Percentiles rank a stretch among this genome's conserved stretches.
These are phyloP conservation scores for Agrochola lota DNA, from an alignment of 2,888 invertebrate genomes.

Conservation along the genomic window DNA sequence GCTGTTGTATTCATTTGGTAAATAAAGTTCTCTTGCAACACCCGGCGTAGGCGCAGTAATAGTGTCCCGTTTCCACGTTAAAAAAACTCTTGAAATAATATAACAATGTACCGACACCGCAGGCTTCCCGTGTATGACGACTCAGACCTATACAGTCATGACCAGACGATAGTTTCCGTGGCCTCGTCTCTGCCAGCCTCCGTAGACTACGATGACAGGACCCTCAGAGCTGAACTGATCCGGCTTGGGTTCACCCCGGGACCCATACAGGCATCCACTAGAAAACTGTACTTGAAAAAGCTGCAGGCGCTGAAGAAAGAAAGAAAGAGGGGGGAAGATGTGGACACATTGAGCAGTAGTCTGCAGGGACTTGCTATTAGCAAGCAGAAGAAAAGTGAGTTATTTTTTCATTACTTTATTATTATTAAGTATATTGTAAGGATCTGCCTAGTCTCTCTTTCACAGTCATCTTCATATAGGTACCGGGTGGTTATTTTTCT, in stretches of 20 bases:
- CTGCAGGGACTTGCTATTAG: constrained; percentile 47
- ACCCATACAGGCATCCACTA: constrained; percentile 94
- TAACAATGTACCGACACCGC: constrained; percentile 41
- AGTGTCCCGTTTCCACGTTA: background rate
- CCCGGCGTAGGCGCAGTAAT: background rate
- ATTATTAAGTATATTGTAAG: background rate
- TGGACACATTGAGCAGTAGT: constrained; percentile 34
- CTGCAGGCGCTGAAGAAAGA: constrained; percentile 91
- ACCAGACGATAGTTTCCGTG: constrained; percentile 84
- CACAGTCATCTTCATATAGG: background rate
- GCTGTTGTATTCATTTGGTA: background rate
- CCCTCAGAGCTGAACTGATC: constrained; percentile 92
- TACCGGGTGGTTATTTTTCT: no score
- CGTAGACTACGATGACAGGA: constrained; percentile 92
- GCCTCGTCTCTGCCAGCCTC: constrained; percentile 91
- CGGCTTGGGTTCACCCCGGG: constrained; percentile 93
- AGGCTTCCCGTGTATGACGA: constrained; percentile 84
- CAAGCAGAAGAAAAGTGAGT: constrained; percentile 63
- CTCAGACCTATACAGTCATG: constrained; percentile 73
- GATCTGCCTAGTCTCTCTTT: background rate
- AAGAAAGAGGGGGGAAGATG: constrained; percentile 6
- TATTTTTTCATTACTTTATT: constrained; percentile 1
- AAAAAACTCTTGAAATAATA: background rate
- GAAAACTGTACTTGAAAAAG: constrained; percentile 94
- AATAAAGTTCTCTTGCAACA: background rate